A percentile compares a stretch with the other conserved stretches of the same genome.
phyloP scores from a whole-genome alignment of 2,113 vertebrate genomes.

The Henicopernis longicauda region DNA sequence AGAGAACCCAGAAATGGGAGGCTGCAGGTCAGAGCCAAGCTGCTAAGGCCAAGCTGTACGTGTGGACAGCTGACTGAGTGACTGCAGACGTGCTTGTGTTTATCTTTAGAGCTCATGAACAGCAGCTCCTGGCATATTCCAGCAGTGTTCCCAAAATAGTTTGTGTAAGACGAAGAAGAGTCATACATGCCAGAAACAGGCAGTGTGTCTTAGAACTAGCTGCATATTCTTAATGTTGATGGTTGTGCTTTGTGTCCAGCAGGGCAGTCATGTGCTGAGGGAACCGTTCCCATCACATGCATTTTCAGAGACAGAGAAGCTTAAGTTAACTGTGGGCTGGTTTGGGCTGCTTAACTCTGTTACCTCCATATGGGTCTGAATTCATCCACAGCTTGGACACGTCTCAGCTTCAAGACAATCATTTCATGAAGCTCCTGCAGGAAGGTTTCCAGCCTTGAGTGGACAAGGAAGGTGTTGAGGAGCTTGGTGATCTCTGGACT shows the following conservation, averaged over 20 bases:
- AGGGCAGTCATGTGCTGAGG: fast-evolving
- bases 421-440: constrained; percentile 91
- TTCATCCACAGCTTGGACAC: constrained; percentile 40
- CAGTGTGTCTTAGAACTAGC: background rate
- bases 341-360: background rate
- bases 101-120: background rate
- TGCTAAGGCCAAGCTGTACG: fast-evolving
- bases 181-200: background rate
- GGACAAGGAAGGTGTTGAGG: constrained; percentile 79
- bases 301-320: background rate
- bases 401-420: constrained; percentile 80
- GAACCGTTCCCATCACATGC: background rate
- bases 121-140: background rate
- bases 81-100: background rate
- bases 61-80: background rate
- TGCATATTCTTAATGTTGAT: fast-evolving
- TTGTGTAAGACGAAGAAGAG: background rate
- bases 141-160: background rate
- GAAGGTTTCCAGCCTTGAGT: constrained; percentile 78
- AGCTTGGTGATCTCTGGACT: constrained; percentile 48
- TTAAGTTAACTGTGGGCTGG: background rate
- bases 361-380: constrained; percentile 84
- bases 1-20: background rate
- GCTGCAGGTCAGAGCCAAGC: background rate
- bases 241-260: background rate